phyloP scores from a whole-genome alignment of 2,888 invertebrate genomes.

The Leucoptera coffeella region DNA sequence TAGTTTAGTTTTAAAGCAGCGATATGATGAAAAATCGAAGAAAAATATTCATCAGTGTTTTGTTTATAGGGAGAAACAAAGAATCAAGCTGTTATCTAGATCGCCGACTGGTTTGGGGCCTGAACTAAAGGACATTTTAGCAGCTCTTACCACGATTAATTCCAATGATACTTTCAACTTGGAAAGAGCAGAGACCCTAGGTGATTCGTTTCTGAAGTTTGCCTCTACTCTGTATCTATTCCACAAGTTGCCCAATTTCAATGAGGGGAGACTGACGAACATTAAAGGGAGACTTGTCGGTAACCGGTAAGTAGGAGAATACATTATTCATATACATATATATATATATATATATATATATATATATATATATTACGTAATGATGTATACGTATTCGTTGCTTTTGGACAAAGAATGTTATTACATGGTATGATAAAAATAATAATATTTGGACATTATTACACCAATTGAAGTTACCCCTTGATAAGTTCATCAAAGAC shows the following conservation, averaged over 20 bases:
- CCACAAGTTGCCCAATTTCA: slow-evolving; percentile 58
- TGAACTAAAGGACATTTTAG: slow-evolving; percentile 33
- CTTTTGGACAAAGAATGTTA: too few species aligned
- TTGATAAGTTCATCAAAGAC: too few species aligned
- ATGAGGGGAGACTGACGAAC: slow-evolving; percentile 75
- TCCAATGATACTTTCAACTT: slow-evolving; percentile 71
- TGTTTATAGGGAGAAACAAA: too few species aligned
- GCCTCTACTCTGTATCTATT: slow-evolving; percentile 67
- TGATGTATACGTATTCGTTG: too few species aligned
- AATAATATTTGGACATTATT: too few species aligned
- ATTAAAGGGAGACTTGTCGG: slow-evolving; percentile 68
- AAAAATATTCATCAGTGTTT: too few species aligned
- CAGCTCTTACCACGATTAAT: slow-evolving; percentile 66
- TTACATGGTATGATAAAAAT: too few species aligned
- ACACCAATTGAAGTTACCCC: too few species aligned
- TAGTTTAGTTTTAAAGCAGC: too few species aligned
- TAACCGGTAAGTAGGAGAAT: slow-evolving; percentile 62
- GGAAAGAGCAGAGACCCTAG: slow-evolving; percentile 81
- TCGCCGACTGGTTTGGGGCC: slow-evolving; percentile 23
- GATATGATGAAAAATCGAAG: slow-evolving; percentile 22
- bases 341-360: too few species aligned
- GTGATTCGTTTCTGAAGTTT: slow-evolving; percentile 84
- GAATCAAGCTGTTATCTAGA: slow-evolving; percentile 15
- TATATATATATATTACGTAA: not conserved
- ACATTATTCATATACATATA: too few species aligned